phyloP scores from a whole-genome alignment of 2,797 vertebrate genomes.

The Momotus momota region DNA sequence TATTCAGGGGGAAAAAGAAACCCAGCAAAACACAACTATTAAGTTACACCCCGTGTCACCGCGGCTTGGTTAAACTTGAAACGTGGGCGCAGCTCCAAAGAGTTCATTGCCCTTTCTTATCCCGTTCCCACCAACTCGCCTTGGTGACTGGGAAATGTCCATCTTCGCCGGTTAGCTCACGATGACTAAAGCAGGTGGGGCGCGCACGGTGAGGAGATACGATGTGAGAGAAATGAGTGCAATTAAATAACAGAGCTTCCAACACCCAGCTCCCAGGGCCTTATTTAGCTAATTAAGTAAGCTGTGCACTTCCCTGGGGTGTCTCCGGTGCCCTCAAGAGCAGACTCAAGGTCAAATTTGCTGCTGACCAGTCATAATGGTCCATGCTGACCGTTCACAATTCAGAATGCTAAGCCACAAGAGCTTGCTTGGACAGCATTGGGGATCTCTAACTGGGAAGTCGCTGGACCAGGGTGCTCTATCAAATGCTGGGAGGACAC shows the following conservation, averaged over 20 bases:
- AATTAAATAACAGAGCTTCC: constrained; percentile 52
- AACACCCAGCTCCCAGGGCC: constrained; percentile 58
- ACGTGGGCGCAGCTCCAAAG: neutral
- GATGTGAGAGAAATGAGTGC: neutral
- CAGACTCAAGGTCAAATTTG: neutral
- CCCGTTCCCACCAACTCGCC: neutral
- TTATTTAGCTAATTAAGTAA: constrained; percentile 44
- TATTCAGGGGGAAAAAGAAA: neutral
- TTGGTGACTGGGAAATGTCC: constrained; percentile 55
- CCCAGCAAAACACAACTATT: neutral
- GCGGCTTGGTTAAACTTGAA: neutral
- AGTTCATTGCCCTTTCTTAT: neutral
- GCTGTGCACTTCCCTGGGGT: neutral
- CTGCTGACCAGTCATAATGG: constrained; percentile 29
- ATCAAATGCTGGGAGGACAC: neutral
- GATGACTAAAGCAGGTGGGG: constrained; percentile 61
- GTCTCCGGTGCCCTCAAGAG: neutral
- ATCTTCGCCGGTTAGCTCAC: neutral
- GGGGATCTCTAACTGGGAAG: neutral
- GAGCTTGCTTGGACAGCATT: neutral
- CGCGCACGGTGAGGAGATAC: neutral
- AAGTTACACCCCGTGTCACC: neutral
- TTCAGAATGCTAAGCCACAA: neutral
- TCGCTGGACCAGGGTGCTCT: neutral
- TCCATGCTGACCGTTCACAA: neutral